Evolutionary conservation across 2,797 vertebrate species (phyloP).

Genomic region (Synaphobranchus kaupii): DNA sequence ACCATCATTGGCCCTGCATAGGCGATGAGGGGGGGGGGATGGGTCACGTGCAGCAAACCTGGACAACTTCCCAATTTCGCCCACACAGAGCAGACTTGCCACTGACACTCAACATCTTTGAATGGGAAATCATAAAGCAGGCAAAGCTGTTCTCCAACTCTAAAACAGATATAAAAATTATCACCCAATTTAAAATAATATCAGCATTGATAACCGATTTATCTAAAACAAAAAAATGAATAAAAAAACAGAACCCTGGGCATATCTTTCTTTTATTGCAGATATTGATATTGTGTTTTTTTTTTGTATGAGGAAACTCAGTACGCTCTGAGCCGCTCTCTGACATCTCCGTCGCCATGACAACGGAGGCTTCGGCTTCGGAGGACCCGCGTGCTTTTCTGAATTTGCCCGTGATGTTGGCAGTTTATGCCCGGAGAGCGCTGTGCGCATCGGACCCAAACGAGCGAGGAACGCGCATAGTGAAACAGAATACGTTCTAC

Average conservation of each 20-base stretch:
- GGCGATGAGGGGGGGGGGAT: too few relatives aligned
- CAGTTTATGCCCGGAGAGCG: slow-evolving; percentile 10
- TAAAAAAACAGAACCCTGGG: slow-evolving; percentile 49
- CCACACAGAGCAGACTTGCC: too few relatives aligned
- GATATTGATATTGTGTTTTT: not conserved
- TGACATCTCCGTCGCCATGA: slow-evolving; percentile 70
- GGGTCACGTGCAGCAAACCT: too few relatives aligned
- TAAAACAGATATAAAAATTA: slow-evolving; percentile 38
- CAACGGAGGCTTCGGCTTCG: slow-evolving; percentile 63
- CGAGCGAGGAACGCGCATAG: slow-evolving; percentile 29
- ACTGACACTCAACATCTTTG: too few relatives aligned
- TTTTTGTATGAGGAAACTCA: not conserved
- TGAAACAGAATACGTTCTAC: not conserved
- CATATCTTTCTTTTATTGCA: not conserved
- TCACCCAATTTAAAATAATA: slow-evolving; percentile 51
- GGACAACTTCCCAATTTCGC: too few relatives aligned
- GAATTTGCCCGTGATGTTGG: too few relatives aligned
- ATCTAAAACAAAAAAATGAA: too few relatives aligned
- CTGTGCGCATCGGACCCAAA: slow-evolving; percentile 28
- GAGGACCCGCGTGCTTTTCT: not conserved
- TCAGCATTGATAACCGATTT: slow-evolving; percentile 75
- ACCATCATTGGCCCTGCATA: too few relatives aligned
- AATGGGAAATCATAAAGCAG: too few relatives aligned
- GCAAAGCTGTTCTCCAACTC: too few relatives aligned
- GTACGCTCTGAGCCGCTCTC: slow-evolving; percentile 21